These are phyloP conservation scores for Miniopterus natalensis DNA, from an alignment of 2,113 vertebrate genomes.

Conservation along the genomic window DNA sequence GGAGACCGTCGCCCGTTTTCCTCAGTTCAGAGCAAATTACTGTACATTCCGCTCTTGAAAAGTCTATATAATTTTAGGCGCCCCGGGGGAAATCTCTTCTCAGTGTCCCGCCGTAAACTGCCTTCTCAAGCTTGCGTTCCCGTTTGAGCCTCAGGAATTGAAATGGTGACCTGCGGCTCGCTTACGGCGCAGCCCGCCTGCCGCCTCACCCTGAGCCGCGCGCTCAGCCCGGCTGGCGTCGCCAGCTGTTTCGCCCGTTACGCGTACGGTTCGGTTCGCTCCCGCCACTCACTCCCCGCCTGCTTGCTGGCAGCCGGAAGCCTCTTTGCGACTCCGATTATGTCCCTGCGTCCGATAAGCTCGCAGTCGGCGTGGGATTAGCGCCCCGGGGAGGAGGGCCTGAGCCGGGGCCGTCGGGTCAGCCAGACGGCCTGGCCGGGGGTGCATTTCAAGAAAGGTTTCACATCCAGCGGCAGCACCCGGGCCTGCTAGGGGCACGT, in stretches of 20 bases:
- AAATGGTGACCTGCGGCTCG: not conserved
- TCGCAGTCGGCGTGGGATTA: not conserved
- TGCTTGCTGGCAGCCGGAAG: not conserved
- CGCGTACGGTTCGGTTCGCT: not conserved
- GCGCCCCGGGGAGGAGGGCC: not conserved
- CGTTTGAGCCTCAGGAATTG: too few relatives aligned
- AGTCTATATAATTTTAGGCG: not conserved
- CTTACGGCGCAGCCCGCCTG: rapidly evolving
- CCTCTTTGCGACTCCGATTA: not conserved
- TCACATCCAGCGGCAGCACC: rapidly evolving
- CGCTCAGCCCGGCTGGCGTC: not conserved
- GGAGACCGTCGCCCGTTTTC: rapidly evolving
- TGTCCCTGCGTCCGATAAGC: not conserved
- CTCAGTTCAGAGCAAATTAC: not conserved
- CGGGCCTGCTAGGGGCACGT: not conserved
- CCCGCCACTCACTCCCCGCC: not conserved
- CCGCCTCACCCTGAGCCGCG: too few relatives aligned
- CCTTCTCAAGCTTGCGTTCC: not conserved
- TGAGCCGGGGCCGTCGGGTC: not conserved
- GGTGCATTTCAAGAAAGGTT: not conserved
- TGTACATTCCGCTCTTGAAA: rapidly evolving
- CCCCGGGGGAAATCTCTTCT: not conserved
- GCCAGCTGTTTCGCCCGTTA: not conserved
- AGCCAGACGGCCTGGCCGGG: rapidly evolving
- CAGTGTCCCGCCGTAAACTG: not conserved